These are phyloP conservation scores for Cephus rjabovi DNA, from an alignment of 2,888 invertebrate genomes.

Conservation along the genomic window DNA sequence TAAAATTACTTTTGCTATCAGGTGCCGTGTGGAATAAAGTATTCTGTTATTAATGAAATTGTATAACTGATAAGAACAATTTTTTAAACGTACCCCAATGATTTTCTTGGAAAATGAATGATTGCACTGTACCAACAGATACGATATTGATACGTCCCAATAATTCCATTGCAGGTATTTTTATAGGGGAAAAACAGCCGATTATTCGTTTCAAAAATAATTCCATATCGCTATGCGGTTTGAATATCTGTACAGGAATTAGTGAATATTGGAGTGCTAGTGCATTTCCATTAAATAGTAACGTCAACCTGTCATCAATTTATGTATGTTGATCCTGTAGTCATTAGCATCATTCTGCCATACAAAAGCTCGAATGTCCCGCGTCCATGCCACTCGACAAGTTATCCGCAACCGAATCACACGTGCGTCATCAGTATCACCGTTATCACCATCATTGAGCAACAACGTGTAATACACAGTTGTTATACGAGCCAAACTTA, in stretches of 20 bases:
- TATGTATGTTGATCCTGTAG: neutral
- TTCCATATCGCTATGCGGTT: neutral
- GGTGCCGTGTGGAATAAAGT: too few species aligned
- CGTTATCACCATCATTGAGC: neutral
- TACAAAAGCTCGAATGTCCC: neutral
- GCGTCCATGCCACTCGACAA: neutral
- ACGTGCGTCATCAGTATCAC: neutral
- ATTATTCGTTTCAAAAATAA: neutral
- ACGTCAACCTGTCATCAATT: neutral
- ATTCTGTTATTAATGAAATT: too few species aligned
- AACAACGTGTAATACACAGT: neutral
- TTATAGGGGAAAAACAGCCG: neutral
- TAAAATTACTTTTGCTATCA: neutral
- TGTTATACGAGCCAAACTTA: slow-evolving; percentile 15
- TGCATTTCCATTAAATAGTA: neutral
- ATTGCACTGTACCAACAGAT: neutral
- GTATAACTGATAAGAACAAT: too few species aligned
- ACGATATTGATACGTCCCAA: neutral
- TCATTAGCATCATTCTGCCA: neutral
- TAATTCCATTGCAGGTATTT: neutral
- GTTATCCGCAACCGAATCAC: neutral
- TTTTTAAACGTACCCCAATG: too few species aligned
- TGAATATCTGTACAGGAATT: neutral
- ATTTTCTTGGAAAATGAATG: neutral
- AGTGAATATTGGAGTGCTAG: neutral